Evolutionary conservation across 1,140 invertebrate genomes (phyloP).

Genomic region (Apocrypta bakeri): DNA sequence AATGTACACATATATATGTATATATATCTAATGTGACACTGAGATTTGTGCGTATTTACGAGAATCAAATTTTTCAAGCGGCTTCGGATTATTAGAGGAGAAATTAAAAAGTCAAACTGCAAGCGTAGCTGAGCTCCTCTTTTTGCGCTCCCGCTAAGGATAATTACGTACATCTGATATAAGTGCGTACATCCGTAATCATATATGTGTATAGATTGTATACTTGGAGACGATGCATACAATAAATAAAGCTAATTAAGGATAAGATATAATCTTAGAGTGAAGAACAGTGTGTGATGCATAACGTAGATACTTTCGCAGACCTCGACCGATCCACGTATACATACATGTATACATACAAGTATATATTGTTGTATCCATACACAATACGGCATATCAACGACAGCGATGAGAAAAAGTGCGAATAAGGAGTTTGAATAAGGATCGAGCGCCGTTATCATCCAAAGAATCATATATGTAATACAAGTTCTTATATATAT

Average conservation of each 20-base stretch:
- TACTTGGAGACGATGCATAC: background rate
- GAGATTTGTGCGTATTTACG: conserved; percentile 15
- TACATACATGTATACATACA: background rate
- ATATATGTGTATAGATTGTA: conserved; percentile 20
- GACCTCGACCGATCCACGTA: conserved; percentile 6
- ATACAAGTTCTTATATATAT: background rate
- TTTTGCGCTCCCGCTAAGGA: background rate
- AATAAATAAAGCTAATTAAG: background rate
- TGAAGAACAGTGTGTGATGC: background rate
- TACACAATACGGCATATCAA: conserved; percentile 39
- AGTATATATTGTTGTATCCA: conserved; percentile 28
- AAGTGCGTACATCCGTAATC: too few species aligned
- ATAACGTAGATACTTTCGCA: background rate
- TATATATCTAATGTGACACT: conserved; percentile 11
- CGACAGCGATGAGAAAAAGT: background rate
- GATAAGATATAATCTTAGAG: background rate
- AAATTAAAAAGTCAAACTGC: background rate
- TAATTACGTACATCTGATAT: too few species aligned
- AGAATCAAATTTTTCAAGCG: conserved; percentile 50
- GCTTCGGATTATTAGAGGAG: conserved; percentile 21
- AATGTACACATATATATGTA: background rate
- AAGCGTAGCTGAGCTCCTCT: background rate
- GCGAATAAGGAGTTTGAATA: background rate
- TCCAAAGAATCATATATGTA: conserved; percentile 16
- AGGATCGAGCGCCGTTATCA: conserved; percentile 2